These are phyloP conservation scores for Halcyon senegalensis DNA, from an alignment of 2,113 vertebrate species.

Conservation along the genomic window DNA sequence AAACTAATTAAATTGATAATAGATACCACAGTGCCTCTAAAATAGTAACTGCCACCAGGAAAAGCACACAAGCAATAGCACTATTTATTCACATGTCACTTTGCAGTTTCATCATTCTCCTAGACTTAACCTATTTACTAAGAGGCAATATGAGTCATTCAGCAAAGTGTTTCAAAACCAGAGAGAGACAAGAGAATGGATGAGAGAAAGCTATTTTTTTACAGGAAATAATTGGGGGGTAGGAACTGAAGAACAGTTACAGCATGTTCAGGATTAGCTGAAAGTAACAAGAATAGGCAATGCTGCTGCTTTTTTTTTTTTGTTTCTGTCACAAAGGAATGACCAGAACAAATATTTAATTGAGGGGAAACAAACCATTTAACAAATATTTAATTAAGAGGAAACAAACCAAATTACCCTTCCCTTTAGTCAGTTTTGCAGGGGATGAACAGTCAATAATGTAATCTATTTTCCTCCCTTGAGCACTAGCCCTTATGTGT, in stretches of 20 bases:
- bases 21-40: neutral
- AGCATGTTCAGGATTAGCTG: constrained; percentile 41
- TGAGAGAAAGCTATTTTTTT: neutral
- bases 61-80: neutral
- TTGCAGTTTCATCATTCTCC: neutral
- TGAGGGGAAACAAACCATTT: constrained; percentile 42
- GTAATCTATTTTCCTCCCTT: constrained; percentile 1
- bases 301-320: neutral
- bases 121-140: constrained; percentile 21
- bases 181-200: constrained; percentile 1
- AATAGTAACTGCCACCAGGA: constrained; percentile 20
- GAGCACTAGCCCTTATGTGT: neutral
- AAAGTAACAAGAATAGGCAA: constrained; percentile 14
- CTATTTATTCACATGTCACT: constrained; percentile 2
- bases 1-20: neutral
- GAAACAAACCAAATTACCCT: constrained; percentile 21
- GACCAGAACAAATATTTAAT: constrained; percentile 59
- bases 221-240: constrained; percentile 10
- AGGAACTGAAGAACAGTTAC: constrained; percentile 8
- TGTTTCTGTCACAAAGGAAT: constrained; percentile 33
- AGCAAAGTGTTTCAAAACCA: neutral
- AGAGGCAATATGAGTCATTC: neutral
- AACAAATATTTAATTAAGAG: constrained; percentile 56
- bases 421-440: constrained; percentile 15
- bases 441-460: constrained; percentile 33